Evolutionary conservation across 2,888 invertebrate species (phyloP), one percentile per base, ranked within the genome.

Genomic region (Drosophila demipolita): DNA sequence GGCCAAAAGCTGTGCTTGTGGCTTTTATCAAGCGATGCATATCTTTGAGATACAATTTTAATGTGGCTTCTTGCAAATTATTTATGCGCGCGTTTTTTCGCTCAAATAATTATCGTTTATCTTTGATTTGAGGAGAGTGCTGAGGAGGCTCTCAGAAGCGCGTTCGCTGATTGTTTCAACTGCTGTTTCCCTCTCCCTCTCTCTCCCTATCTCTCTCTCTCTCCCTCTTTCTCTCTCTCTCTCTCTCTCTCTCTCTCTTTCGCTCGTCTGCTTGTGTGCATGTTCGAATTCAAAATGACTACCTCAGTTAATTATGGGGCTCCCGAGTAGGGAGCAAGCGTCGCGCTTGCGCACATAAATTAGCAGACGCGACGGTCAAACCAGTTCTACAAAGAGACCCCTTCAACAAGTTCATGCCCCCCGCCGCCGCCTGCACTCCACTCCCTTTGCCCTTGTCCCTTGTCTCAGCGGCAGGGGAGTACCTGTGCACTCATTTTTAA

Each of bases 41-140:
- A 90, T 91, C 91, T 91, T 68, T 88, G 73, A 82, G 84, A 88
- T 88, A 90, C 82, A 83, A 83, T 88, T 91, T 91, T 89, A 91
- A 91, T 90, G 91, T 87, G 88, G 84, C 85, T 91, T 91, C 84
- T 88, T 85, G 90, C 87, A 90, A 89, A 89, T 91, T 85, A 87
- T 91, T 91, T 90, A 91, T 91, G 90, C 81, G 83, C 82, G 87
- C 87, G 29, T 29, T 83, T 90, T 91, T 91, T 91, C 90, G 82
- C 82, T 80, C 90, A 92, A 90, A 91, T 91, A 91, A 91, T 92
- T 92, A 91, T 90, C 90, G 90, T 91, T 91, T 91, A 92, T 91
- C 92, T 91, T 90, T 92, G 91, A 91, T 92, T 92, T 90, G 90
- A 88, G 83, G 80, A 87, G 85, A 84, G 85, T 75, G 82, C 82